A percentile compares a stretch with the other conserved stretches of the same genome.
phyloP scores from a whole-genome alignment of 2,888 invertebrate genomes.

The Nymphalis urticae region DNA sequence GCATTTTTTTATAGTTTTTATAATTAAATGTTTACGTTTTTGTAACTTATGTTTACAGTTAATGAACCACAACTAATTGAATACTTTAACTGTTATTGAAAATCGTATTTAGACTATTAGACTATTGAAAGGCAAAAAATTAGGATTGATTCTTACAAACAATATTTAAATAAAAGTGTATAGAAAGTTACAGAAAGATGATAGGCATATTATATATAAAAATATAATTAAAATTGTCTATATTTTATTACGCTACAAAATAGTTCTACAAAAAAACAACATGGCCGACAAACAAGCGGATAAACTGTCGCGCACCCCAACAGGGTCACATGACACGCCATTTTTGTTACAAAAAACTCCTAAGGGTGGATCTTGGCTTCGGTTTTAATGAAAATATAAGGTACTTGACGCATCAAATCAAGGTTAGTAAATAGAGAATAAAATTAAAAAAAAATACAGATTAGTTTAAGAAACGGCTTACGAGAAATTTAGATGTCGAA shows the following conservation, averaged over 20 bases:
- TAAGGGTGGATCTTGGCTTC: constrained; percentile 47
- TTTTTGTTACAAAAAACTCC: constrained; percentile 50
- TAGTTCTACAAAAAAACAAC: constrained; percentile 43
- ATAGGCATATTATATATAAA: neutral
- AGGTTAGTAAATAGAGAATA: neutral
- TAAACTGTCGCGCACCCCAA: constrained; percentile 47
- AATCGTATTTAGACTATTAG: too few relatives aligned
- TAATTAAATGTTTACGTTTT: neutral
- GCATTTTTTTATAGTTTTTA: too few relatives aligned
- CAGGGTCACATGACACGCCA: constrained; percentile 50
- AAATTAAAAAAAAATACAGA: neutral
- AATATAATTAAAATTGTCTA: neutral
- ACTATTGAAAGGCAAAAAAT: too few relatives aligned
- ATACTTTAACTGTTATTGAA: too few relatives aligned
- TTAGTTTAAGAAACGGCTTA: too few relatives aligned
- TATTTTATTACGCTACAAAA: neutral
- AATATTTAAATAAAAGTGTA: neutral
- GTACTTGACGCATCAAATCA: neutral
- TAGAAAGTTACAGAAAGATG: neutral
- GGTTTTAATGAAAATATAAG: constrained; percentile 15
- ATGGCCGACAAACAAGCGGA: constrained; percentile 39
- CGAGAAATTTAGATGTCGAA: too few relatives aligned
- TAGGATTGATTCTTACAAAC: too few relatives aligned
- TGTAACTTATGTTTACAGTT: too few relatives aligned
- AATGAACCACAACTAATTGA: too few relatives aligned